These are phyloP conservation scores for Silurus asotus DNA, from an alignment of 2,113 vertebrate genomes.

Conservation along the genomic window DNA sequence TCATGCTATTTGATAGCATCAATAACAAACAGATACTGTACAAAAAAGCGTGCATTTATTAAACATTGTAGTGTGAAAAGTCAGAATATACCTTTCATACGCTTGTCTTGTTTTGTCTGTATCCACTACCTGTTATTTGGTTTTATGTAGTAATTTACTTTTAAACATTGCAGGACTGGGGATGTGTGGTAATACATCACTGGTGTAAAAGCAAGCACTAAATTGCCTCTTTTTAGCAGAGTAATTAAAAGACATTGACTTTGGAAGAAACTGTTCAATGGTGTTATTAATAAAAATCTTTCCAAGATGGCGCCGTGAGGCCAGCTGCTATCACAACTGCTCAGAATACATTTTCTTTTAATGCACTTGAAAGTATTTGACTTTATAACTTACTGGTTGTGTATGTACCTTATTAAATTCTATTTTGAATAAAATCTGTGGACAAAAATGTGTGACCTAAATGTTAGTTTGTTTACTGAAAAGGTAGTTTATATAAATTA, in stretches of 20 bases:
- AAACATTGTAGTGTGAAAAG: no score
- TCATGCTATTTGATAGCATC: slow-evolving; percentile 75
- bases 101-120: neutral
- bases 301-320: no score
- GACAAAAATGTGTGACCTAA: neutral
- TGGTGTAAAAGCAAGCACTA: neutral
- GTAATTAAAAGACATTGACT: neutral
- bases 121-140: neutral
- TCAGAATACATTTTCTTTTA: no score
- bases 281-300: neutral
- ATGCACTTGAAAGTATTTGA: no score
- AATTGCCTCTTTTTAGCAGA: neutral
- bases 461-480: neutral
- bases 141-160: neutral
- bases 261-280: neutral
- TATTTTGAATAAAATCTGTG: no score
- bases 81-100: neutral
- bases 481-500: no score
- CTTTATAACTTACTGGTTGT: no score
- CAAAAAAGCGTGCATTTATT: slow-evolving; percentile 52
- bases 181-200: neutral
- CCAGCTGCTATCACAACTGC: no score
- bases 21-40: slow-evolving; percentile 78
- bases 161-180: neutral
- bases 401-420: no score